Evolutionary conservation across 2,113 vertebrate species (phyloP), one percentile per base, ranked within the genome.

Genomic region (Dipodomys spectabilis): DNA sequence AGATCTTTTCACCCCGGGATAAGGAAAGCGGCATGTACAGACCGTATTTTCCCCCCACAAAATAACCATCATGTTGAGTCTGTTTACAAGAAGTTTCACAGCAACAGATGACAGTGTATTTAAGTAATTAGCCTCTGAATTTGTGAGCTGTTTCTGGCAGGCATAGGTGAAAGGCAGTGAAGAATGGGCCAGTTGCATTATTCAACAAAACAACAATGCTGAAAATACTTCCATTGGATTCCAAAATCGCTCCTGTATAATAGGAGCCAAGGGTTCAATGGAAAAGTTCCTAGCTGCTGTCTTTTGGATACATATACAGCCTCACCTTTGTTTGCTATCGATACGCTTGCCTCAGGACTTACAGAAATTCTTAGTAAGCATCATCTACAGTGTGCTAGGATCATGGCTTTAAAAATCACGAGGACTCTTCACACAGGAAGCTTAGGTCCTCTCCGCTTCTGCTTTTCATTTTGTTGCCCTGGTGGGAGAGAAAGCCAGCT

Each of bases 1-100:
- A 64, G 96, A 87, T 89, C 1, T 86, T 22, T 73, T 88, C 85
- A 71, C 62, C 84, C 67, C 79, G 44, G 30, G 87, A 96, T 79
- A 95, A 78, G 72, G 65, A 90, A 86, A 72, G 77, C 8, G 35
- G 60, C 23, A 39, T 30, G 73, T 62, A 64, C 32, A 90, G 39
- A 67, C 39, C 10, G 8, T 69, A 53, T 84, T 80, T 95, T 87
- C 91, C 88, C 88, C 74, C 87, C 80, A 57, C 35, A 67, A 72
- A 80, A 44, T 39, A 88, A 74, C 13, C 62, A 45, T 68, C 28
- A 0, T 18, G 2, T 32, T 32, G 49, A 39, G 23, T 74, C 19
- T 25, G 49, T 78, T 86, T 71, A 4, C 35, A 82, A 73, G 6
- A 44, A 13, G 30, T 62, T 49, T 13, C 57, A 4, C 6, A 1